Evolutionary conservation across 2,797 vertebrate genomes (phyloP), one percentile per base, ranked within the genome.

Genomic region (Streptopelia turtur): DNA sequence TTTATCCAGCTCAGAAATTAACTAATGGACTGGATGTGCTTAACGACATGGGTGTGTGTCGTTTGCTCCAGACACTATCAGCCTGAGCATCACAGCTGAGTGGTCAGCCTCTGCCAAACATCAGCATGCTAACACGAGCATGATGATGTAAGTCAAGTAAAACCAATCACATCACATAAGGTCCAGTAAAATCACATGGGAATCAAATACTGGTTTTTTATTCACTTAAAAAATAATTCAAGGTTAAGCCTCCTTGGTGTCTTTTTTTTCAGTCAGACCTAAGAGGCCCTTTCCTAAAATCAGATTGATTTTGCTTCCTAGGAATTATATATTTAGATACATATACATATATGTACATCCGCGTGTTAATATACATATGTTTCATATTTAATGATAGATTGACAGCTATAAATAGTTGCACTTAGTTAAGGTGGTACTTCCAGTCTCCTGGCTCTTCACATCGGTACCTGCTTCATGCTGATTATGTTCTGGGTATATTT

Each of bases 121-220:
- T 24, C 30, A 6, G 15, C n/a, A 22, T 0, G 0, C 31, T 59
- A 13, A 84, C 39, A 21, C 31, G 65, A 60, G 28, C 0, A 0
- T 15, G 31, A 47, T 0, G 2, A 13, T 79, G 55, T 33, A 69
- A 20, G 35, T 43, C 37, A 71, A 52, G 24, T 43, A 31, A 61
- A 83, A 14, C 27, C 57, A 35, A 16, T 23, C 82, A 60, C 25
- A 70, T 43, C 16, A 39, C 1, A 0, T 33, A 3, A 75, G 18
- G 30, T 23, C 52, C 53, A 52, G 30, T 70, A 80, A 56, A 90
- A 83, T n/a, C 59, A 83, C 5, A 6, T 30, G 11, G 37, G 20
- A 61, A 56, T 47, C 4, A 17, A 83, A 60, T 18, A 20, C 5
- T 41, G 7, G 0, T 0, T 3, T 41, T 86, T 64, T 39, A 69